Evolutionary conservation across 1,140 invertebrate genomes (phyloP), one percentile per base, ranked within the genome.

Genomic region (Bradynema listronoti): DNA sequence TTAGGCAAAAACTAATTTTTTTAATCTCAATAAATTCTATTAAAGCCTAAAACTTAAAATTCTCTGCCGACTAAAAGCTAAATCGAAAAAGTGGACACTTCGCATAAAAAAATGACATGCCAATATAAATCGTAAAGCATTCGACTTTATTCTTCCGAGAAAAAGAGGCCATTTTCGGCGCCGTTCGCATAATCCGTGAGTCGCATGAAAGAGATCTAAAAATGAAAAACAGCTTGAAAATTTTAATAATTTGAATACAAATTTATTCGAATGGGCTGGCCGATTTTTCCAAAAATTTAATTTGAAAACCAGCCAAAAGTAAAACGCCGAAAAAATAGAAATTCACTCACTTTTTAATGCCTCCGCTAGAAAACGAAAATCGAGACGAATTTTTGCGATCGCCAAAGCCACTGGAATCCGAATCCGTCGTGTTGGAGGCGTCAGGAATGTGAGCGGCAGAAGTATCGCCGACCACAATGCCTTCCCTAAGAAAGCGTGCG

Each of bases 91-190:
- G 11, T 4, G 5, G n/a, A 1, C 3, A 9, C 24, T 32, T 4
- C 11, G n/a, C n/a, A n/a, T n/a, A n/a, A n/a, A n/a, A 57, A 14
- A 25, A 9, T 9, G n/a, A 27, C 11, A 25, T 19, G 63, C 67
- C 67, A 7, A 69, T 68, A 29, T 72, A 72, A 50, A 69, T 71
- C 25, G 67, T 73, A 41, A 69, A 69, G 39, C 67, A 71, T 53
- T 69, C 67, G 7, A 46, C 66, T 22, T 24, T n/a, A n/a, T n/a
- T n/a, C n/a, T n/a, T n/a, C n/a, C n/a, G 2, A 22, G 11, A 32
- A n/a, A 29, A 27, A 22, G 42, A 52, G 4, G 43, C 33, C 52
- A 24, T 9, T n/a, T 36, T 16, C 24, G 9, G 47, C 19, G 11
- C 0, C 24, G 56, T 61, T 24, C 33, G 22, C 33, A 32, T 27